A percentile compares a stretch with the other conserved stretches of the same genome.
These are phyloP conservation scores for Eubasilissa splendida DNA, from an alignment of 2,888 invertebrate genomes.

Conservation along the genomic window DNA sequence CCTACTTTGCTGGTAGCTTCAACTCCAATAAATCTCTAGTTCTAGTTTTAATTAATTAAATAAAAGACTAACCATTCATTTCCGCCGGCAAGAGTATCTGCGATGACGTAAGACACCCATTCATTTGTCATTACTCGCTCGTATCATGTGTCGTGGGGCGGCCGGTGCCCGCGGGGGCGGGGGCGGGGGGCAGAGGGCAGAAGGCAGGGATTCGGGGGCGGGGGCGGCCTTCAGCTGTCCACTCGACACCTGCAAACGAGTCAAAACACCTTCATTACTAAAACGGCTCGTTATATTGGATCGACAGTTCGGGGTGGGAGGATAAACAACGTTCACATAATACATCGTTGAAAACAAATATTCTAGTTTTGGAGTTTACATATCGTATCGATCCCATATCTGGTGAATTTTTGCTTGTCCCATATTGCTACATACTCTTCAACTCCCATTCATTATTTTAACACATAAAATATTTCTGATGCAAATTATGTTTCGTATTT, in stretches of 20 bases:
- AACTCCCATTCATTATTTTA: no score
- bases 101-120: conserved; percentile 39
- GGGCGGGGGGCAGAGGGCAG: not conserved
- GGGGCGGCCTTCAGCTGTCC: conserved; percentile 21
- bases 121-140: conserved; percentile 49
- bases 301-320: not conserved
- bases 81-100: not conserved
- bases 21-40: not conserved
- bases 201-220: not conserved
- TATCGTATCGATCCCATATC: no score
- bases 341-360: not conserved
- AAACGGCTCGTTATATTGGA: conserved; percentile 27
- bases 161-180: not conserved
- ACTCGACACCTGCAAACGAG: conserved; percentile 45
- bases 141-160: conserved; percentile 38
- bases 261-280: conserved; percentile 39
- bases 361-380: no score
- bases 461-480: no score
- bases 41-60: not conserved
- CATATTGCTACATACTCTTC: no score
- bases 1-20: no score
- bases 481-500: no score
- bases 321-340: not conserved
- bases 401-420: no score
- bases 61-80: conserved; percentile 18